These are phyloP conservation scores for Gadopsis bispinosus DNA, from an alignment of 2,797 vertebrate species.

Conservation along the genomic window DNA sequence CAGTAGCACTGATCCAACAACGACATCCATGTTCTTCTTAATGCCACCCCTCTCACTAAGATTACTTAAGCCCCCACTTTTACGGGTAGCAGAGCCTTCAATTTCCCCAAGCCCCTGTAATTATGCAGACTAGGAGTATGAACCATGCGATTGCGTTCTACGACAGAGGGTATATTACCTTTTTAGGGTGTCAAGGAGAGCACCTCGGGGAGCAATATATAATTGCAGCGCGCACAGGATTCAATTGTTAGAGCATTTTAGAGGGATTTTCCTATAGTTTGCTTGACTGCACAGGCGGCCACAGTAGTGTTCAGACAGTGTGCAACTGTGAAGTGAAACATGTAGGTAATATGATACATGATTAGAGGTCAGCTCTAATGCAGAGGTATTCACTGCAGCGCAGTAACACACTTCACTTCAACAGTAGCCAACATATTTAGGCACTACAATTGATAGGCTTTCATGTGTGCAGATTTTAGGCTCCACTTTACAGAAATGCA, in stretches of 20 bases:
- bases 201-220: constrained; percentile 60
- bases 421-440: constrained; percentile 1
- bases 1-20: constrained; percentile 64
- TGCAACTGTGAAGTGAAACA: constrained; percentile 45
- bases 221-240: constrained; percentile 73
- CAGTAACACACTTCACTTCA: constrained; percentile 8
- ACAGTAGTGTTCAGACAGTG: constrained; percentile 48
- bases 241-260: constrained; percentile 73
- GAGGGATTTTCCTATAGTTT: constrained; percentile 80
- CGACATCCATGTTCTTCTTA: constrained; percentile 64
- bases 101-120: constrained; percentile 77
- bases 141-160: constrained; percentile 71
- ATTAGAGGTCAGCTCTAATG: constrained; percentile 50
- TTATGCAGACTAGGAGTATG: constrained; percentile 74
- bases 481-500: not conserved
- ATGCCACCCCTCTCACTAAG: constrained; percentile 60
- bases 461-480: not conserved
- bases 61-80: constrained; percentile 76
- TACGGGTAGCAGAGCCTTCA: constrained; percentile 68
- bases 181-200: constrained; percentile 76
- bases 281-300: constrained; percentile 68
- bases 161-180: constrained; percentile 74
- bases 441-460: not conserved
- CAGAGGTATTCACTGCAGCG: constrained; percentile 21
- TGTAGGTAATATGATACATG: constrained; percentile 59